Conservation (phyloP, 2,113 vertebrate genomes). For the Ceratotherium simum region DNA sequence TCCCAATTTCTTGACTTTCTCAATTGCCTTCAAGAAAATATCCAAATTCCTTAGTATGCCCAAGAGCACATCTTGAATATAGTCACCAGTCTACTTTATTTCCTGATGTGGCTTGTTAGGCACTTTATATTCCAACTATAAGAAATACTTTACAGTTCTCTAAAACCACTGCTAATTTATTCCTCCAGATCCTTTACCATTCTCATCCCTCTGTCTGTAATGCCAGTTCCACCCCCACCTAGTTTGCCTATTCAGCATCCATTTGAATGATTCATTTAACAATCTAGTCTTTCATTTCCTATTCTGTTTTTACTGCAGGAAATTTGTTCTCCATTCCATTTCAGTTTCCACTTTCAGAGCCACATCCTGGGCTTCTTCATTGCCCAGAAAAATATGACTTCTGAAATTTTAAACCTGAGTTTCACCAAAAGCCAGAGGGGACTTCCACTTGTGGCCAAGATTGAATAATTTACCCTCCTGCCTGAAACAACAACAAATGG, state of each 20-base stretch:
- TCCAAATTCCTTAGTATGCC: not conserved
- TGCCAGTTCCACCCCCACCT: not conserved
- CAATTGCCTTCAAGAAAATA: conserved; percentile 33
- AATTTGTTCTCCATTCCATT: not conserved
- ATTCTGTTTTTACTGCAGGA: not conserved
- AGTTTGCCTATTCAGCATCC: not conserved
- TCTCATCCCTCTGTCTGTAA: not conserved
- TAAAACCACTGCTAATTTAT: not conserved
- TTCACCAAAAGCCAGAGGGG: not conserved
- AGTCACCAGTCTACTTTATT: not conserved
- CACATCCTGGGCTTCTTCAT: not conserved
- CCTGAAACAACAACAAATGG: not conserved
- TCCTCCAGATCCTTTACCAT: not conserved
- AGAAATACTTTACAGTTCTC: not conserved
- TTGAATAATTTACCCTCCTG: not conserved
- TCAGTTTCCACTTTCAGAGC: not conserved
- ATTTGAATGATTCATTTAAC: conserved; percentile 15
- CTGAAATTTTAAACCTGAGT: conserved; percentile 11
- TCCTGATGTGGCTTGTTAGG: not conserved
- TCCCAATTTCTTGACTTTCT: conserved; percentile 9
- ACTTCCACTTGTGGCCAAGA: conserved; percentile 3
- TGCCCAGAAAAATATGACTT: not conserved
- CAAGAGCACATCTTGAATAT: not conserved
- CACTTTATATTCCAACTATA: conserved; percentile 14
- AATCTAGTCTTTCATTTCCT: not conserved